These are phyloP conservation scores for Scarus forsteni DNA, from an alignment of 2,797 vertebrate genomes.

Conservation along the genomic window DNA sequence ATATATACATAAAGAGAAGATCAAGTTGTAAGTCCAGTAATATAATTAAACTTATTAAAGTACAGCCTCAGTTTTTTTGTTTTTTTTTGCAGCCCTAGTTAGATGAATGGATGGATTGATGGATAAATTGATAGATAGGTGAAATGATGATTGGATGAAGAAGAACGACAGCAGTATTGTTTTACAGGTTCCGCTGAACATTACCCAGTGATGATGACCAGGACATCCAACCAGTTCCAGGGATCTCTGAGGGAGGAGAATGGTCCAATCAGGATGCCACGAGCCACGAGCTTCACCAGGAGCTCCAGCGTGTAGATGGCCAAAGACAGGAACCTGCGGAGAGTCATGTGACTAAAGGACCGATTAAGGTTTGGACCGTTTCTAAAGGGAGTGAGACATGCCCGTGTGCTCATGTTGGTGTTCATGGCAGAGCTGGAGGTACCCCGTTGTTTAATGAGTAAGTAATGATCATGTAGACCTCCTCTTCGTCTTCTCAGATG, in stretches of 20 bases:
- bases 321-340: slow-evolving; percentile 62
- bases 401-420: not conserved
- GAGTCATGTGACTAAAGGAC: not conserved
- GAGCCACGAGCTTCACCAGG: slow-evolving; percentile 88
- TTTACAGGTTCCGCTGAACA: not conserved
- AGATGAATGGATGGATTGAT: too few species aligned
- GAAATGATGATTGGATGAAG: too few species aligned
- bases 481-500: too few species aligned
- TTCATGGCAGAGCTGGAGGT: not conserved
- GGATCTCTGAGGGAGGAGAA: slow-evolving; percentile 95
- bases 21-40: too few species aligned
- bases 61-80: too few species aligned
- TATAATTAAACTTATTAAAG: too few species aligned
- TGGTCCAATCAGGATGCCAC: slow-evolving; percentile 89
- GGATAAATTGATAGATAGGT: too few species aligned
- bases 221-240: slow-evolving; percentile 97
- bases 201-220: slow-evolving; percentile 92
- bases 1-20: too few species aligned
- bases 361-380: not conserved
- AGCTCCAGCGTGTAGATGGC: slow-evolving; percentile 92
- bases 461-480: too few species aligned
- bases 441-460: too few species aligned
- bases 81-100: too few species aligned
- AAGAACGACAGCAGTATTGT: too few species aligned
- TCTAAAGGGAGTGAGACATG: not conserved